Conservation (phyloP, 2,888 invertebrate genomes). For the Gnatocerus cornutus region DNA sequence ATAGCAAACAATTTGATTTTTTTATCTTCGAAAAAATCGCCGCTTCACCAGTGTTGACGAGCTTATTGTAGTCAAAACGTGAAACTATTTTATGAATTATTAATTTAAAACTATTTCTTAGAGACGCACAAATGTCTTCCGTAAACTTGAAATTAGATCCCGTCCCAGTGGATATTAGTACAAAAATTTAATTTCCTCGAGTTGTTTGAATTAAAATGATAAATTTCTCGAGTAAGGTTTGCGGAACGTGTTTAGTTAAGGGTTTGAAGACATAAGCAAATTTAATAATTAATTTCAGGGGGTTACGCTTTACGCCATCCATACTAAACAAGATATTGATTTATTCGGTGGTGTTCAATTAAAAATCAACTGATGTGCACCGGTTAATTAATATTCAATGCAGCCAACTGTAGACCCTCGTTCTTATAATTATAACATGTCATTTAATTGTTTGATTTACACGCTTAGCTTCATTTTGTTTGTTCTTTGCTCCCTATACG, state of each 20-base stretch:
- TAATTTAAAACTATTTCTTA: too few species aligned
- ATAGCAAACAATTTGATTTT: too few species aligned
- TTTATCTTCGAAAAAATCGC: too few species aligned
- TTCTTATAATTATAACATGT: conserved; percentile 26
- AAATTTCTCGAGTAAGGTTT: conserved; percentile 29
- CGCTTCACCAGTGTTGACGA: too few species aligned
- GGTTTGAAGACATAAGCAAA: conserved; percentile 30
- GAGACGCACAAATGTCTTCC: too few species aligned
- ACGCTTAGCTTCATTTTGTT: conserved; percentile 16
- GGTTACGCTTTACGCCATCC: conserved; percentile 12
- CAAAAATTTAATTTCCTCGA: conserved; percentile 24
- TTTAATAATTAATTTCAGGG: conserved; percentile 35
- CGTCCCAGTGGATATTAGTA: not conserved
- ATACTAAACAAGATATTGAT: conserved; percentile 27
- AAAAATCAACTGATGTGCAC: conserved; percentile 19
- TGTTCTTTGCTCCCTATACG: conserved; percentile 12
- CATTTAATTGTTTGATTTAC: conserved; percentile 36
- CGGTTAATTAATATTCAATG: conserved; percentile 31
- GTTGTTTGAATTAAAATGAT: conserved; percentile 34
- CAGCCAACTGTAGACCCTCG: conserved; percentile 21
- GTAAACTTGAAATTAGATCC: too few species aligned
- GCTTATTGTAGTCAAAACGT: too few species aligned
- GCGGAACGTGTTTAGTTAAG: conserved; percentile 29
- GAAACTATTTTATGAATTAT: too few species aligned
- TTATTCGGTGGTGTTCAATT: conserved; percentile 23